phyloP scores from a whole-genome alignment of 2,113 vertebrate species.

The Pseudopipra pipra region DNA sequence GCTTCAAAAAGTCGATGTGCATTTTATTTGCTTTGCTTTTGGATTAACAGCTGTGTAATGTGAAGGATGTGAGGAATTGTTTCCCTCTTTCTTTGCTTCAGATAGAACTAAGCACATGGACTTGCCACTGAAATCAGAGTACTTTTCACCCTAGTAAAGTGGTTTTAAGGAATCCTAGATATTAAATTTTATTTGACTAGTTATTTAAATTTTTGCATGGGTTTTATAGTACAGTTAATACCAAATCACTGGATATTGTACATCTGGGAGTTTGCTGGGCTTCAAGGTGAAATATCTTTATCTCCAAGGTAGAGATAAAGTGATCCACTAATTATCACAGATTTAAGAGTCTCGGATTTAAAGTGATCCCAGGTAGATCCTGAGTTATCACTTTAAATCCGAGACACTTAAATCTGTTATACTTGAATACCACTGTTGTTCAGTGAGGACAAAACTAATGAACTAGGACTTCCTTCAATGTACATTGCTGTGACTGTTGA shows the following conservation, averaged over 20 bases:
- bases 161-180: not conserved
- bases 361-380: not conserved
- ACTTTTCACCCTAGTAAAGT: not conserved
- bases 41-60: not conserved
- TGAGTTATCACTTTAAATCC: not conserved
- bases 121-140: not conserved
- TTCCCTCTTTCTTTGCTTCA: not conserved
- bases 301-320: slow-evolving; percentile 37
- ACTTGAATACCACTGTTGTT: not conserved
- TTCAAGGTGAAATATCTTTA: slow-evolving; percentile 8
- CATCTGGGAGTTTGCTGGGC: not conserved
- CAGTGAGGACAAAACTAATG: not conserved
- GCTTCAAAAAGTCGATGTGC: not conserved
- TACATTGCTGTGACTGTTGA: not conserved
- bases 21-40: not conserved
- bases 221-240: not conserved
- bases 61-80: not conserved
- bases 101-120: not conserved
- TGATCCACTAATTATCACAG: slow-evolving; percentile 2
- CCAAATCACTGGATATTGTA: not conserved
- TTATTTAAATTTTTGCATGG: not conserved
- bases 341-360: not conserved
- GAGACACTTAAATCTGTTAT: not conserved
- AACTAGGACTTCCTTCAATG: not conserved
- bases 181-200: not conserved